phyloP scores from a whole-genome alignment of 1,140 invertebrate species.

The Hycleus phaleratus region DNA sequence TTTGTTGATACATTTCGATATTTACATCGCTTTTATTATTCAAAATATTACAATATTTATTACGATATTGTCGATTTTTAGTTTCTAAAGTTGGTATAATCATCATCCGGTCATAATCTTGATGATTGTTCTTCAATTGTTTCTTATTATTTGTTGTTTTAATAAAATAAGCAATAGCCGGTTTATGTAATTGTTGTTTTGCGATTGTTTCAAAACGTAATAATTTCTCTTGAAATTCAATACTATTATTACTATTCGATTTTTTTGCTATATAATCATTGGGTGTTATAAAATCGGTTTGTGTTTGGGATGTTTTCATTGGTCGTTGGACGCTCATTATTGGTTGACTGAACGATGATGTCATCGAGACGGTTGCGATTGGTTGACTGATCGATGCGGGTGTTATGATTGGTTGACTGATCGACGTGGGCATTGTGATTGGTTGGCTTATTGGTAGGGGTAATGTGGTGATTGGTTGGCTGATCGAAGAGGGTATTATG shows the following conservation, averaged over 20 bases:
- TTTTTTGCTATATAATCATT: slow-evolving; percentile 33
- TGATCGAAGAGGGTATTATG: too few species aligned
- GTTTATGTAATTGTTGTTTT: slow-evolving; percentile 25
- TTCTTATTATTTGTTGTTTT: slow-evolving; percentile 41
- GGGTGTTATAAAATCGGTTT: slow-evolving; percentile 37
- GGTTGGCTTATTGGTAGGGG: too few species aligned
- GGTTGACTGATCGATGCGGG: too few species aligned
- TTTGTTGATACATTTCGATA: slow-evolving; percentile 29
- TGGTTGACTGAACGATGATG: too few species aligned
- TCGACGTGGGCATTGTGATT: too few species aligned
- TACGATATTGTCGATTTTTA: slow-evolving; percentile 47
- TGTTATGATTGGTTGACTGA: too few species aligned
- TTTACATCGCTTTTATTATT: slow-evolving; percentile 39
- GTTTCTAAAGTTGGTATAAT: slow-evolving; percentile 48
- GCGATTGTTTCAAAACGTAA: slow-evolving; percentile 32
- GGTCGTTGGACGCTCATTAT: neutral
- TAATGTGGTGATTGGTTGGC: too few species aligned
- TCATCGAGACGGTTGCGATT: too few species aligned
- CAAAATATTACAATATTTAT: slow-evolving; percentile 41
- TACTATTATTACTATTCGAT: slow-evolving; percentile 24
- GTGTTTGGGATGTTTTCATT: slow-evolving; percentile 37
- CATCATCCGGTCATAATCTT: slow-evolving; percentile 21
- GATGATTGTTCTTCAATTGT: neutral
- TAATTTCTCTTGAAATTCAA: slow-evolving; percentile 38
- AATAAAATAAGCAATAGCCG: slow-evolving; percentile 47